Evolutionary conservation across 2,888 invertebrate genomes (phyloP), one percentile per base, ranked within the genome.

Genomic region (Anoplius nigerrimus): DNA sequence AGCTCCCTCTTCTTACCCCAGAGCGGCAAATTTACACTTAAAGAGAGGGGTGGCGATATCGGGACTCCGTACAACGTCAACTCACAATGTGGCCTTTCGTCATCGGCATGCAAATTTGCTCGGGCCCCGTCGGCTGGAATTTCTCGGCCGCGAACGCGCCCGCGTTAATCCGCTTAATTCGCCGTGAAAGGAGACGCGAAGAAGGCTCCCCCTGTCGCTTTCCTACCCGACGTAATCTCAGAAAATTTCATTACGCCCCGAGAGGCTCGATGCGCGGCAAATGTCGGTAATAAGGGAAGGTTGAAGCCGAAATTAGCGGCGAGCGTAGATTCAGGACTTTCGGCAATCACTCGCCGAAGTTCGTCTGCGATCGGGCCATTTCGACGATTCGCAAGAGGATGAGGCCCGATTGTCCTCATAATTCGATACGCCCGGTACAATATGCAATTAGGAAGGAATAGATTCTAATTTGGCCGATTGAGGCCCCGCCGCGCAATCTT

Each of bases 391-490:
- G 61, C 18, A 42, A 34, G 5, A 6, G 51, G 58, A 55, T 56
- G 11, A 20, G 34, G 51, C 22, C 66, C 72, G 72, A 80, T 76
- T 76, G 78, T 82, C 74, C 81, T 73, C 70, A 77, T 83, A 79
- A 85, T 83, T 82, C 80, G 79, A 82, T 82, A 76, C 75, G 71
- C 76, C 71, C 71, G 66, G 78, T 74, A 79, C 83, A 85, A 86
- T 86, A 86, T 82, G 84, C 85, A 84, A 87, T 86, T 85, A 83
- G 76, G 72, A 68, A n/a, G 76, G 81, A 84, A 84, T 84, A 85
- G 83, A 83, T 83, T 83, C 83, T 83, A 83, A 87, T 87, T 85
- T 82, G 77, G 68, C 64, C 81, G 82, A 85, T 85, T 81, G 78
- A 82, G 75, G 68, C 66, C 66, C 77, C 69, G 64, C 72, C 75